Evolutionary conservation across 2,797 vertebrate genomes (phyloP), one percentile per base, ranked within the genome.

Genomic region (Liparis tanakae): DNA sequence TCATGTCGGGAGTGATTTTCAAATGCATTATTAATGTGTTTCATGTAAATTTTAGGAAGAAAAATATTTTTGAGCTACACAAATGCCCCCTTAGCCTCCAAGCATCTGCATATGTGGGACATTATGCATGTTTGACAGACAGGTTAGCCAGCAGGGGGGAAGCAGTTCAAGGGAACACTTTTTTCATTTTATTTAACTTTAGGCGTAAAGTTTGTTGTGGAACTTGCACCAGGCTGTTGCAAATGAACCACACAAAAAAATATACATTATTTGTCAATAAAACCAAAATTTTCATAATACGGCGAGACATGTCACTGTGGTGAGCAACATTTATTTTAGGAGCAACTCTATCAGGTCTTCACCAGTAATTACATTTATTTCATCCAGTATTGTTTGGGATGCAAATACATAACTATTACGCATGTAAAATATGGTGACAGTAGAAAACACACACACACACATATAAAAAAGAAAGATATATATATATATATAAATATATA

Each of bases 91-190:
- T 70, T 50, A 57, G 67, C 72, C 20, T 70, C 54, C 48, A 22
- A 51, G 72, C 17, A 7, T 67, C 53, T 81, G 79, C 72, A 73
- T 63, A 34, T 70, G 51, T 55, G 69, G 55, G 63, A 56, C 59
- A 56, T 72, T 74, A 63, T 20, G 69, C 57, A n/a, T 17, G 48
- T 81, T 74, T 87, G 85, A 89, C 36, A 72, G 89, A 83, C 89
- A 86, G 83, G 70, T 73, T 68, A 74, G 71, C 30, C 83, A 79
- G 80, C 80, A 56, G 80, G 87, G 66, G 74, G 64, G 48, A 43
- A 30, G 25, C n/a, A 20, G 46, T 43, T 59, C 20, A 39, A 69
- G 33, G 63, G 22, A 30, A 30, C 25, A 30, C 25, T 30, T 59
- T 36, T 46, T n/a, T n/a, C 5, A 46, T 46, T 46, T 18, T 17